Conservation (phyloP, 2,113 vertebrate species). For the Oncorhynchus mykiss region DNA sequence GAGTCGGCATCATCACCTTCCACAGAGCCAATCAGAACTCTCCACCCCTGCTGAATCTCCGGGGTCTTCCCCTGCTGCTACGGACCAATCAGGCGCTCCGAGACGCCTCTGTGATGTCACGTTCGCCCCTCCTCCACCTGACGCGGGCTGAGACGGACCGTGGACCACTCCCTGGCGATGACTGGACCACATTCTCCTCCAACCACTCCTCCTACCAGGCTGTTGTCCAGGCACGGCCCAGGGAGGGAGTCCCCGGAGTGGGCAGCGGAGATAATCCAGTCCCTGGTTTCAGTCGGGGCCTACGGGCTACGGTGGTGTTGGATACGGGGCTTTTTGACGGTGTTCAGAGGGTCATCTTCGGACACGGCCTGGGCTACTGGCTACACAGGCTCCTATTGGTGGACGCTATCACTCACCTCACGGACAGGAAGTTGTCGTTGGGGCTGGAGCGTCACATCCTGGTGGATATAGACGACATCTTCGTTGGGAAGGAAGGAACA, state of each 20-base stretch:
- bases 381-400: conserved; percentile 91
- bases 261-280: conserved; percentile 54
- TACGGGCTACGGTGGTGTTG: conserved; percentile 86
- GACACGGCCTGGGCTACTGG: conserved; percentile 94
- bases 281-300: conserved; percentile 65
- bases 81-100: conserved; percentile 87
- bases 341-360: conserved; percentile 91
- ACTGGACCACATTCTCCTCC: conserved; percentile 92
- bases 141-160: conserved; percentile 84
- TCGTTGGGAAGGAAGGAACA: conserved; percentile 94
- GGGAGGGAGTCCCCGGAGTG: conserved; percentile 59
- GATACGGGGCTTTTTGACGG: conserved; percentile 93
- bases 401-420: conserved; percentile 89
- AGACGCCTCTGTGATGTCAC: conserved; percentile 86
- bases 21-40: conserved; percentile 95
- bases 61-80: conserved; percentile 85
- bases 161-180: conserved; percentile 87
- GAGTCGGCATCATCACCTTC: conserved; percentile 94
- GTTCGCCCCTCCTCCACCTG: conserved; percentile 86
- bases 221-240: conserved; percentile 68
- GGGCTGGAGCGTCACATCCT: conserved; percentile 90
- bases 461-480: conserved; percentile 96
- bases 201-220: conserved; percentile 96
- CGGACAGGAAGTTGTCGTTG: conserved; percentile 83
- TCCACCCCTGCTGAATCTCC: conserved; percentile 77